phyloP scores from a whole-genome alignment of 2,888 invertebrate genomes.

The Rotaria macrura region DNA sequence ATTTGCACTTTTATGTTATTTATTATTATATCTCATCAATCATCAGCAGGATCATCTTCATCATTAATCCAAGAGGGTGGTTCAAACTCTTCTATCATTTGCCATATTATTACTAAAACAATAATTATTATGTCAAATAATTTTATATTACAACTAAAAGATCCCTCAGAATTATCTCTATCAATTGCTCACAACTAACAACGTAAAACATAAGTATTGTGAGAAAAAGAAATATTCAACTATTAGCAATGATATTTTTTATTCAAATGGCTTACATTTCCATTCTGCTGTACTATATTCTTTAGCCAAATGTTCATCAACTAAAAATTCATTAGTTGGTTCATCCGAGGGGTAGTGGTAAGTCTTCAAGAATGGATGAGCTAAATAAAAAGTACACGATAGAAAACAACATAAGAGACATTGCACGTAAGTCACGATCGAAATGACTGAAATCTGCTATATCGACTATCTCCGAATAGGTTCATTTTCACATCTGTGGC shows the following conservation, averaged over 20 bases:
- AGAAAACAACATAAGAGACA: neutral
- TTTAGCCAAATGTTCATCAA: neutral
- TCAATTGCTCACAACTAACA: no score
- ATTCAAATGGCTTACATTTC: constrained; percentile 2
- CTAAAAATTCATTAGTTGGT: neutral
- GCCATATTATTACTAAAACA: neutral
- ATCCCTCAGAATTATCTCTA: no score
- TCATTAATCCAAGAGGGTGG: neutral
- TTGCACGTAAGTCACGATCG: no score
- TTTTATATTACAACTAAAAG: neutral
- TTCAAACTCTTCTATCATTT: neutral
- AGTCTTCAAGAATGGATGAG: neutral
- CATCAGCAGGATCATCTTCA: neutral
- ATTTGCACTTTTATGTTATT: no score
- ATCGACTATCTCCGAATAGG: no score
- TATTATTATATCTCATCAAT: neutral
- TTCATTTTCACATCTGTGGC: no score
- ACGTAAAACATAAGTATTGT: no score
- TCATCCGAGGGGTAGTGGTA: neutral
- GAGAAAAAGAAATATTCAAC: no score
- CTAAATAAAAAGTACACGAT: neutral
- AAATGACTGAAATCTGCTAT: no score
- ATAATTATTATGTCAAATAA: neutral
- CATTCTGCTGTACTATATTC: neutral
- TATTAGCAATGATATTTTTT: neutral